Evolutionary conservation across 2,113 vertebrate species (phyloP), one percentile per base, ranked within the genome.

Genomic region (Penelope pileata): DNA sequence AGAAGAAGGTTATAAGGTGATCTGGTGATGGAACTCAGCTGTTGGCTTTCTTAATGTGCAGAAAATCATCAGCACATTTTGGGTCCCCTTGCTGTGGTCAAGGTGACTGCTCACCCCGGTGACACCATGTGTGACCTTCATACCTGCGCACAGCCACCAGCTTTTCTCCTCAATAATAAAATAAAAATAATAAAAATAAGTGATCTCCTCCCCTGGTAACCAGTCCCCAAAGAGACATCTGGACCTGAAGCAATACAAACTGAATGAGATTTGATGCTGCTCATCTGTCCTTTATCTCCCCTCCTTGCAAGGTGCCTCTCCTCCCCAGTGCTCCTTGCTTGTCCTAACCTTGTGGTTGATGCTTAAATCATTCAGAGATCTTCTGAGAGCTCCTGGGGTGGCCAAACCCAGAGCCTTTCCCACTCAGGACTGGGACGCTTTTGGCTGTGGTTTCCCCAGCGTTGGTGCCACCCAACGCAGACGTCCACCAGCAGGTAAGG

Each of bases 381-480:
- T 84, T 38, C 58, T 73, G 51, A 59, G 5, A 63, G 48, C 40
- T 47, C 42, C 48, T 1, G 0, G 34, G 14, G 29, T 30, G 32
- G 32, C 51, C 32, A 51, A 27, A 62, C 3, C 13, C 1, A 0
- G 24, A 47, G 70, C n/a, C 50, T 36, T 18, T 6, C 43, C 36
- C 36, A 62, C 43, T 12, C 68, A 2, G 0, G 30, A 30, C 16
- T 0, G 0, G 29, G 51, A 26, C 34, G 0, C 1, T 0, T 54
- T 83, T 43, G n/a, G 56, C 58, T 16, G 7, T 43, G 17, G 50
- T 32, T 15, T 67, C 5, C 45, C 38, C 53, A 60, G 38, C 23
- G 45, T 54, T 30, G 1, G 0, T 15, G 23, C 27, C 56, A 36
- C 21, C 24, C 14, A 27, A 12, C 3, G 5, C 0, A 1, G 36